These are phyloP conservation scores for Catocala nupta DNA, from an alignment of 2,888 invertebrate genomes.

Conservation along the genomic window DNA sequence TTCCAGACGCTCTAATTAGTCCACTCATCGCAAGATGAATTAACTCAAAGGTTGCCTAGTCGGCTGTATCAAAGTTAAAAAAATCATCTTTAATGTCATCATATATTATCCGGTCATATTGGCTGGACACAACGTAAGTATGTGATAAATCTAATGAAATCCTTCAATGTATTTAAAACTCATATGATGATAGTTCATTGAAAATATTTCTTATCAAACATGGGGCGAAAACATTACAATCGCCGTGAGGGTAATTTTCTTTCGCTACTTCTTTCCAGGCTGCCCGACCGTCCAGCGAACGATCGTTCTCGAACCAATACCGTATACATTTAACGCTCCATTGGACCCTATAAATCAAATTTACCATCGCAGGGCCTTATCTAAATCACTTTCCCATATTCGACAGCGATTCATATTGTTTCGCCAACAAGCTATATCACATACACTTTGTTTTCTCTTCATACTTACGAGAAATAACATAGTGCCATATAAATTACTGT, in stretches of 20 bases:
- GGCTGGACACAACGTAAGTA: neutral
- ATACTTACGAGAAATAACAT: too few species aligned
- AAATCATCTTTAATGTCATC: too few species aligned
- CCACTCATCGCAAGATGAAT: too few species aligned
- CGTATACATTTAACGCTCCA: conserved; percentile 46
- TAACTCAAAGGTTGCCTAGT: too few species aligned
- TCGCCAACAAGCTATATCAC: conserved; percentile 1
- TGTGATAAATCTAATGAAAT: neutral
- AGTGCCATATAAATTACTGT: too few species aligned
- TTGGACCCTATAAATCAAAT: conserved; percentile 49
- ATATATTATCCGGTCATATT: too few species aligned
- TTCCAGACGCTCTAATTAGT: too few species aligned
- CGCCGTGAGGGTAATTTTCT: conserved; percentile 25
- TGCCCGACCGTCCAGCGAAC: conserved; percentile 17
- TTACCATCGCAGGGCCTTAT: conserved; percentile 34
- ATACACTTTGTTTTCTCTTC: neutral
- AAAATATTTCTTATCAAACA: conserved; percentile 23
- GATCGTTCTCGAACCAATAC: conserved; percentile 24
- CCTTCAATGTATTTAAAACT: neutral
- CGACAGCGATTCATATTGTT: conserved; percentile 25
- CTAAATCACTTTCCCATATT: conserved; percentile 43
- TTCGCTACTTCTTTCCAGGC: conserved; percentile 13
- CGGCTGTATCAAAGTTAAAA: too few species aligned
- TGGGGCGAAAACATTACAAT: conserved; percentile 17
- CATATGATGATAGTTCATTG: neutral